A percentile compares a stretch with the other conserved stretches of the same genome.
These are phyloP conservation scores for Incurvaria masculella DNA, from an alignment of 2,888 invertebrate species.

Conservation along the genomic window DNA sequence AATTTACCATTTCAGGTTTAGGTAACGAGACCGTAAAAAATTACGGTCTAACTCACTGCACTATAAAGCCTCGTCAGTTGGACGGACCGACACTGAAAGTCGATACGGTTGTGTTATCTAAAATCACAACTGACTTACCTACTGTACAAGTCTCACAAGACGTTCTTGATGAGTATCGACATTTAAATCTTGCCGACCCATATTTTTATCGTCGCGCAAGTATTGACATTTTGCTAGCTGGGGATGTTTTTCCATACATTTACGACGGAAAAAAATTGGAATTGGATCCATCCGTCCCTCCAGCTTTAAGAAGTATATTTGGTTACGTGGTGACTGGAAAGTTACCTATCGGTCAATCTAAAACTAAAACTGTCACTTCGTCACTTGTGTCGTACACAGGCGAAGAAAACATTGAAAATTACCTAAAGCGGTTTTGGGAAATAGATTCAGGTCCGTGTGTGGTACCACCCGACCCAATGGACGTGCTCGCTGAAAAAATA, in stretches of 20 bases:
- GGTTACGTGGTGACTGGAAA: slow-evolving; percentile 9
- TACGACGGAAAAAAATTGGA: slow-evolving; percentile 1
- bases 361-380: not conserved
- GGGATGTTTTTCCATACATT: not conserved
- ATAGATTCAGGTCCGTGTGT: slow-evolving; percentile 3
- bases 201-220: not conserved
- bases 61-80: slow-evolving; percentile 4
- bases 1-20: slow-evolving; percentile 3
- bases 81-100: not conserved
- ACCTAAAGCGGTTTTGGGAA: slow-evolving; percentile 8
- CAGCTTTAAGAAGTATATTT: slow-evolving; percentile 8
- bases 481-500: not conserved
- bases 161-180: not conserved
- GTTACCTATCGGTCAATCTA: not conserved
- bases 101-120: not conserved
- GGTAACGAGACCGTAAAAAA: slow-evolving; percentile 3
- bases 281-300: slow-evolving; percentile 3
- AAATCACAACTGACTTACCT: slow-evolving; percentile 3
- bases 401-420: slow-evolving; percentile 2
- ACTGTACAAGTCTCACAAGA: not conserved
- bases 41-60: slow-evolving; percentile 4
- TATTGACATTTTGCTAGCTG: not conserved
- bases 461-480: not conserved
- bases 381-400: slow-evolving; percentile 5
- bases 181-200: slow-evolving; percentile 2